phyloP scores from a whole-genome alignment of 2,888 invertebrate genomes.

The Drosophila vallismaia region DNA sequence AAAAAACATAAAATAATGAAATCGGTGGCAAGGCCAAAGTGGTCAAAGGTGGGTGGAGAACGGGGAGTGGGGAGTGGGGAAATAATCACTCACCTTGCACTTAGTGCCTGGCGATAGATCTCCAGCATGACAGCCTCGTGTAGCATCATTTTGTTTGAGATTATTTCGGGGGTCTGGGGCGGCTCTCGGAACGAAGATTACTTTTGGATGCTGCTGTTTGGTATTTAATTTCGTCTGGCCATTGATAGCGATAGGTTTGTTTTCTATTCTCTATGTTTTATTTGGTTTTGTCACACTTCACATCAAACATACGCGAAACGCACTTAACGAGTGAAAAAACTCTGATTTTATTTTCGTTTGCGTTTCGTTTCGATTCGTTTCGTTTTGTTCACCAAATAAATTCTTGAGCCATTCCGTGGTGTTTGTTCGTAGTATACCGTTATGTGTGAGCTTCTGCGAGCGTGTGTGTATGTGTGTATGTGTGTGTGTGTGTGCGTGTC shows the following conservation, averaged over 20 bases:
- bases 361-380: conserved; percentile 10
- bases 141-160: conserved; percentile 82
- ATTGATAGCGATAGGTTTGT: conserved; percentile 29
- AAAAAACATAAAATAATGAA: neutral
- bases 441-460: neutral
- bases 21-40: neutral
- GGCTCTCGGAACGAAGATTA: conserved; percentile 10
- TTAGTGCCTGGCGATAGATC: conserved; percentile 84
- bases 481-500: conserved; percentile 63
- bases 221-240: conserved; percentile 36
- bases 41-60: no score
- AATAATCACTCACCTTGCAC: conserved; percentile 81
- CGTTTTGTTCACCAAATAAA: conserved; percentile 54
- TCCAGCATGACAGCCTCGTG: conserved; percentile 85
- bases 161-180: conserved; percentile 6
- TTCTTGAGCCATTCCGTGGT: conserved; percentile 47
- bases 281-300: conserved; percentile 26
- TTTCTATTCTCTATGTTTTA: conserved; percentile 1
- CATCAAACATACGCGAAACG: conserved; percentile 27
- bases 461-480: conserved; percentile 50
- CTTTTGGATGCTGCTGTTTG: conserved; percentile 1
- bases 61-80: neutral
- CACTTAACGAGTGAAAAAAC: conserved; percentile 50
- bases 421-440: neutral
- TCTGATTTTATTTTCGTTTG: conserved; percentile 62